Base-by-base conservation (phyloP, 2,797 vertebrate species). In the Naso thynnoides region DNA sequence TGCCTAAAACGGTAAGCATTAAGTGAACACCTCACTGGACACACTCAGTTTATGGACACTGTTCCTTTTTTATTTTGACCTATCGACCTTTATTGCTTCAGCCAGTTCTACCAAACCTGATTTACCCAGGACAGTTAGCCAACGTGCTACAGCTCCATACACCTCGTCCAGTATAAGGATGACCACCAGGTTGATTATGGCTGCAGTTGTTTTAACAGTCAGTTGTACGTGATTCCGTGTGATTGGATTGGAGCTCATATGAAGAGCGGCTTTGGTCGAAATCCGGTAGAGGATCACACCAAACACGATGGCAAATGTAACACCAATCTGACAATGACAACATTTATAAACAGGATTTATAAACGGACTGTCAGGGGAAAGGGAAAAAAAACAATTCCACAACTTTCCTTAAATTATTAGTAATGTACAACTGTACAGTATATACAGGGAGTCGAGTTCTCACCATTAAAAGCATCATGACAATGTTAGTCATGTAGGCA, bases 91-190 rank as follows among this genome's bases (percentile, higher is more conserved):
- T 15, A 18, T 15, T 18, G 15, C 39, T 15, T 41, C 14, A 18
- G 39, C 39, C 39, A 15, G 14, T 6, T 41, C 15, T 36, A 41
- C 39, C 39, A 1, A 6, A 0, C 66, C 72, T 6, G 9, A 75
- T 84, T 59, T 65, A 98, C 98, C 98, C 0, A 99, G 94, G 47
- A 96, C 94, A 16, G 98, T 99, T 21, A 99, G 95, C 97, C 97
- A 98, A 29, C 96, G 86, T 0, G 98, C 98, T 6, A 99, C 96
- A 63, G 96, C 96, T 60, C 96, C 97, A 0, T 99, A 99, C 0
- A 99, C 96, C 85, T 99, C 98, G 3, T 99, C 98, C 89, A 99
- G 91, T 55, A 99, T 97, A 79, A 99, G 97, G 89, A 99, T 99
- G 77, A 99, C 96, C 67, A 99, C 97, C 70, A 99, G 91, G 89